Base-by-base conservation (phyloP, 2,113 vertebrate species). In the Lipophrys pholis region DNA sequence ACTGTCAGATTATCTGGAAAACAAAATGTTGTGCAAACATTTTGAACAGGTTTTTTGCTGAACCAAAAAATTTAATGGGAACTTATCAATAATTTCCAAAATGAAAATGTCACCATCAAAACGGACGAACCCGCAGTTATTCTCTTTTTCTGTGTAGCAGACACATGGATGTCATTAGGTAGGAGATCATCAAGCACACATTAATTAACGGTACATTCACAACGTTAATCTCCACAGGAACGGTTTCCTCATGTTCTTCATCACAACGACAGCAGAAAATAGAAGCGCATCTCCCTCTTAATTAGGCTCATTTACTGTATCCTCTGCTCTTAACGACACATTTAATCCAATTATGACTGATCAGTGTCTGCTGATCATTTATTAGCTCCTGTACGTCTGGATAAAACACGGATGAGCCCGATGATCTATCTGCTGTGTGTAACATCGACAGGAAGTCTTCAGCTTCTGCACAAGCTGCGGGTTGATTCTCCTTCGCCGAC, bases 241-340 rank as follows among this genome's bases (percentile, higher is more conserved):
- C 53, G 61, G 53, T 10, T 7, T n/a, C 21, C 2, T 30, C 21
- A 2, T 30, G 21, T 30, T 30, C 21, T 30, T 80, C 69, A 51
- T 64, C 73, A 71, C 50, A 66, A 76, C 55, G 53, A 78, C 56
- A 78, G 69, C 16, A 68, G 49, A 74, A 69, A 69, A 75, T 55
- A 71, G 66, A 72, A 59, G 68, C 63, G 65, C 5, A 35, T 39
- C 55, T 39, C 55, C 54, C 51, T 61, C 73, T 81, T 80, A 84
- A 87, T 87, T 86, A 71, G 74, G 39, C 77, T 78, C 70, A 83
- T 84, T 87, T 43, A 64, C 70, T 30, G 73, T 59, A 67, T 87
- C 82, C 68, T 81, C 59, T 78, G 50, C 73, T 78, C 62, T 74
- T 85, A 90, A 87, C 77, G 70, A 86, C 39, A 79, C 70, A 21